Evolutionary conservation across 2,888 invertebrate genomes (phyloP), one percentile per base, ranked within the genome.

Genomic region (Acanthococcus lagerstroemiae): DNA sequence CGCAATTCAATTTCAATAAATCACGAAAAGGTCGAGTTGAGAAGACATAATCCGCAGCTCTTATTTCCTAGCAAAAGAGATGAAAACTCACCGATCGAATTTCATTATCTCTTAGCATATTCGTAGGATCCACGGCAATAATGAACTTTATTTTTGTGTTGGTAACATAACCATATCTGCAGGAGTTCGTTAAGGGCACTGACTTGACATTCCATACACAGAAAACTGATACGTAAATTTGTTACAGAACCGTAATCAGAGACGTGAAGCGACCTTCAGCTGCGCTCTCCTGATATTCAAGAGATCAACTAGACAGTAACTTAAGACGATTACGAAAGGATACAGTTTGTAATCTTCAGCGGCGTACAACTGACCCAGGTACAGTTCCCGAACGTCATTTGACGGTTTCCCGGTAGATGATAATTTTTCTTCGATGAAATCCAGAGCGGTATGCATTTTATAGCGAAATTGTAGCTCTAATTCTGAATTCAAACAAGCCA

Each of bases 291-390:
- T n/a, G n/a, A n/a, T n/a, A n/a, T n/a, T n/a, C n/a, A n/a, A n/a
- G n/a, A n/a, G n/a, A n/a, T n/a, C n/a, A n/a, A n/a, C n/a, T n/a
- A n/a, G n/a, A n/a, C n/a, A n/a, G n/a, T n/a, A 4, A 52, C 12
- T 52, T 22, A 21, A 4, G 5, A 25, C 65, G 66, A 72, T 74
- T 37, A 55, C 65, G 67, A 72, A 74, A 74, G 74, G 76, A 73
- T 82, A 95, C 95, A 95, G 91, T 84, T 94, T 95, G 77, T 94
- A 93, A 70, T 92, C 93, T 79, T 96, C 96, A 6, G 95, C 90
- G 0, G 95, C 90, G 77, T 93, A 93, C 6, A 96, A 80, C 69
- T 93, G 79, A 25, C 96, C 95, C 67, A 96, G 80, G 76, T 94
- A 96, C 2, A 95, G 80, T 76, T 96, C 96, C 69, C 93, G 80